Evolutionary conservation across 2,797 vertebrate species (phyloP), one percentile per base, ranked within the genome.

Genomic region (Coregonus suidteri): DNA sequence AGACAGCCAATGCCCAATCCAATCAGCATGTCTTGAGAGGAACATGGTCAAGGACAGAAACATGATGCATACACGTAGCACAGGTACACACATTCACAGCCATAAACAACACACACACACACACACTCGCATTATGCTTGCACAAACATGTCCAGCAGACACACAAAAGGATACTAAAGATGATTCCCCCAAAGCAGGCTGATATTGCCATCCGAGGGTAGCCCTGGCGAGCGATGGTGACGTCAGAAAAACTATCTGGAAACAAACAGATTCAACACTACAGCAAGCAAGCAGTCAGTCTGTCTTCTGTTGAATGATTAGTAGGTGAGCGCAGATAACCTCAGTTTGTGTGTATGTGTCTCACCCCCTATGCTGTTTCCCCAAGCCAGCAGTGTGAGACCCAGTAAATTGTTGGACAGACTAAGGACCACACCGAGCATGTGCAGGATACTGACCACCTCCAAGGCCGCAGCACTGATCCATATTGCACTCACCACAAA

Each of bases 141-240:
- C 9, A 47, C 41, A 47, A 47, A 47, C 41, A 47, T 47, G 9
- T 47, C 41, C 41, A 47, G 41, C 11, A 47, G 41, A 47, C 41
- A 66, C n/a, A 59, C 41, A 71, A 81, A 92, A 98, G 95, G 98
- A 99, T 99, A 99, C 97, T 99, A 91, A 99, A 99, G 90, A 99
- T 97, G 86, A 99, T 99, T 81, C 98, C 98, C 0, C 98, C 98
- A 0, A 99, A 99, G 82, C 98, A 99, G 79, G 98, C 98, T 0
- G 98, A 96, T 89, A 98, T 98, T 1, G 98, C 98, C 98, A 99
- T 99, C 67, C 96, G 94, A 0, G 98, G 98, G 76, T 99, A 99
- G 52, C 98, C 98, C 89, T 98, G 97, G 25, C 94, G 95, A 0
- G 98, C 98, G 56, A 99, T 89, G n/a, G 96, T 98, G 84, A 99